A percentile compares a stretch with the other conserved stretches of the same genome.
These are phyloP conservation scores for Cossypha caffra DNA, from an alignment of 2,797 vertebrate species.

Conservation along the genomic window DNA sequence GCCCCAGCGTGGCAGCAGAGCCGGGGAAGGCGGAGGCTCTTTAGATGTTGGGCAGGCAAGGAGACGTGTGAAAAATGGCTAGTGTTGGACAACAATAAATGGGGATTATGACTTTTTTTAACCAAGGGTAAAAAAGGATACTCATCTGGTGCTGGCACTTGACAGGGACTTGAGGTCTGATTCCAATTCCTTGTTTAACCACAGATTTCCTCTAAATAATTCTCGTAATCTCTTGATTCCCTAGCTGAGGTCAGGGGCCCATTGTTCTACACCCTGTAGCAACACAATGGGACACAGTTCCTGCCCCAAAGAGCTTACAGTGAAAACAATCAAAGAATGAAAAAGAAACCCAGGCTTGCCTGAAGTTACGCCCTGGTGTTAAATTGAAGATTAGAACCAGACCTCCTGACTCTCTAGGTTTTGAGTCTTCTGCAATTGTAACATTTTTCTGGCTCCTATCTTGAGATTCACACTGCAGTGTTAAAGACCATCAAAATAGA, in stretches of 20 bases:
- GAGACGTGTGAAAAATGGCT: constrained; percentile 56
- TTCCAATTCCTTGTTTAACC: constrained; percentile 71
- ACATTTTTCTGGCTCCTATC: constrained; percentile 39
- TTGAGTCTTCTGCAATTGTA: constrained; percentile 27
- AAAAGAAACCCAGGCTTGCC: constrained; percentile 65
- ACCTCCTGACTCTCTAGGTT: constrained; percentile 65
- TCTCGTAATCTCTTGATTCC: constrained; percentile 69
- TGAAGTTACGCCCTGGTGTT: constrained; percentile 69
- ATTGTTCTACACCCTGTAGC: constrained; percentile 71
- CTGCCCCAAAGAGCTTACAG: constrained; percentile 68
- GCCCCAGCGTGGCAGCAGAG: background rate
- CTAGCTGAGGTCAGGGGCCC: constrained; percentile 65
- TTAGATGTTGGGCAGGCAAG: constrained; percentile 16
- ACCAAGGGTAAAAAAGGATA: constrained; percentile 58
- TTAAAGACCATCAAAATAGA: constrained; percentile 12
- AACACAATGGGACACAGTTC: constrained; percentile 71
- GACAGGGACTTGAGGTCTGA: constrained; percentile 62
- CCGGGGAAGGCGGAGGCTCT: background rate
- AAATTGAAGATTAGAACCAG: constrained; percentile 67
- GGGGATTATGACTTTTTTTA: background rate
- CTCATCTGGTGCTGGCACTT: constrained; percentile 68
- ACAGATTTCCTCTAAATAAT: constrained; percentile 72
- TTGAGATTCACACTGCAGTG: background rate
- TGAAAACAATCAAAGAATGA: constrained; percentile 71
- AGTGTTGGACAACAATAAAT: constrained; percentile 53